Evolutionary conservation across 2,113 vertebrate species (phyloP).

Genomic region (Nasalis larvatus): DNA sequence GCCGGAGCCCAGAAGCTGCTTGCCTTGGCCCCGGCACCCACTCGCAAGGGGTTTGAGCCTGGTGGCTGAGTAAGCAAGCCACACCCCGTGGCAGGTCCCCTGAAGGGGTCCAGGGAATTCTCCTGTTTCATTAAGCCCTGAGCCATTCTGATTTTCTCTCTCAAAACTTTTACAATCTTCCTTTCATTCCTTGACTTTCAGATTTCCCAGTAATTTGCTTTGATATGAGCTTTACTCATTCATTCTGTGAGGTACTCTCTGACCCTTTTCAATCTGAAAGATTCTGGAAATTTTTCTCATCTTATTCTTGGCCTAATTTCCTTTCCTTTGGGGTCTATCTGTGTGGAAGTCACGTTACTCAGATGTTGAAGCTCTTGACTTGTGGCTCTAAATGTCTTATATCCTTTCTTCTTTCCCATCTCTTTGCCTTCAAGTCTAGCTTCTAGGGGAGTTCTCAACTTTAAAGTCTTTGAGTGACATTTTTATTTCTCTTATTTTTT

Average conservation of each 20-base stretch:
- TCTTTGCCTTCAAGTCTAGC: not conserved
- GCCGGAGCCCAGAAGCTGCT: too few species aligned
- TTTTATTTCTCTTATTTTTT: not conserved
- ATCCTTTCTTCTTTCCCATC: fast-evolving
- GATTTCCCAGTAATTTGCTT: not conserved
- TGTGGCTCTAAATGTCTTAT: fast-evolving
- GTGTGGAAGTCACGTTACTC: not conserved
- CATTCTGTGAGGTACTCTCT: not conserved
- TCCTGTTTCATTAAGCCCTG: not conserved
- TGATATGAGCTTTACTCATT: not conserved
- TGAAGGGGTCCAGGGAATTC: too few species aligned
- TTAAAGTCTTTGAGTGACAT: not conserved
- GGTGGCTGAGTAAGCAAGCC: too few species aligned
- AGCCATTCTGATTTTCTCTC: not conserved
- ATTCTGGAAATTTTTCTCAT: not conserved
- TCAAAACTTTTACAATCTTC: not conserved
- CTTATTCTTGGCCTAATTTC: not conserved
- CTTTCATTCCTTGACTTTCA: not conserved
- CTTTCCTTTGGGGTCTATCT: not conserved
- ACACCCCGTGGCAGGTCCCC: too few species aligned
- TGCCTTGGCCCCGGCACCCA: too few species aligned
- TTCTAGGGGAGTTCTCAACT: not conserved
- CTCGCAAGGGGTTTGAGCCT: too few species aligned
- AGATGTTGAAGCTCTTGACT: not conserved
- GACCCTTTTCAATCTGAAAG: not conserved